A percentile compares a stretch with the other conserved stretches of the same genome.
These are phyloP conservation scores for Agonopterix subpropinquella DNA, from an alignment of 2,888 invertebrate species.

Conservation along the genomic window DNA sequence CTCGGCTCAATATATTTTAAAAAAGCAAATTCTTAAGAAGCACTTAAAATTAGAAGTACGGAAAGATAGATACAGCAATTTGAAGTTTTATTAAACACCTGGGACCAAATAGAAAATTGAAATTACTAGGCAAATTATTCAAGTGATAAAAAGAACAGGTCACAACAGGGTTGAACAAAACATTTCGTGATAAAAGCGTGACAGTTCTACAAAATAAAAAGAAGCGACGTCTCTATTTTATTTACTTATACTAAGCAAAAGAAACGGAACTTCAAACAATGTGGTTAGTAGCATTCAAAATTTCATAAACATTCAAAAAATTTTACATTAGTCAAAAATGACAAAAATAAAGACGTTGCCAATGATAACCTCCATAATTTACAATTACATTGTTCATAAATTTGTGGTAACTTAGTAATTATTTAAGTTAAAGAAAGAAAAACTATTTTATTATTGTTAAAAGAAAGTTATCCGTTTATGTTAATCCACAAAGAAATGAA, in stretches of 20 bases:
- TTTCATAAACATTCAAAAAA: conserved; percentile 2
- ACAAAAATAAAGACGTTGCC: conserved; percentile 45
- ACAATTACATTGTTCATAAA: conserved; percentile 49
- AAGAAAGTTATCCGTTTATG: neutral
- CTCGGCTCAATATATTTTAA: conserved; percentile 18
- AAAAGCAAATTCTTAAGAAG: conserved; percentile 52
- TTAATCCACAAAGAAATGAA: conserved; percentile 57
- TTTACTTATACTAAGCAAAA: conserved; percentile 2
- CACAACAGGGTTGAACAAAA: conserved; percentile 69
- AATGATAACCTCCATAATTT: conserved; percentile 50
- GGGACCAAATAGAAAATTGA: conserved; percentile 41
- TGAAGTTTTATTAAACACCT: conserved; percentile 68
- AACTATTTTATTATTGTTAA: neutral
- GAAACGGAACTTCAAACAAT: conserved; percentile 1
- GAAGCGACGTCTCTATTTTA: conserved; percentile 44
- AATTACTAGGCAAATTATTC: conserved; percentile 21
- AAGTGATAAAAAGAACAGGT: conserved; percentile 24
- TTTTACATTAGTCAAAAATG: conserved; percentile 6
- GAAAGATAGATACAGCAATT: conserved; percentile 61
- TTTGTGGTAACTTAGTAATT: conserved; percentile 37
- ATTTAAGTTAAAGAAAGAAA: conserved; percentile 3
- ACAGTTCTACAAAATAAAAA: conserved; percentile 34
- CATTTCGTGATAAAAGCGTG: conserved; percentile 61
- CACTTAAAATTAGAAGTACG: conserved; percentile 39
- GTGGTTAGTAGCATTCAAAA: neutral